Evolutionary conservation across 2,888 invertebrate species (phyloP).

Genomic region (Druceiella hillmani): DNA sequence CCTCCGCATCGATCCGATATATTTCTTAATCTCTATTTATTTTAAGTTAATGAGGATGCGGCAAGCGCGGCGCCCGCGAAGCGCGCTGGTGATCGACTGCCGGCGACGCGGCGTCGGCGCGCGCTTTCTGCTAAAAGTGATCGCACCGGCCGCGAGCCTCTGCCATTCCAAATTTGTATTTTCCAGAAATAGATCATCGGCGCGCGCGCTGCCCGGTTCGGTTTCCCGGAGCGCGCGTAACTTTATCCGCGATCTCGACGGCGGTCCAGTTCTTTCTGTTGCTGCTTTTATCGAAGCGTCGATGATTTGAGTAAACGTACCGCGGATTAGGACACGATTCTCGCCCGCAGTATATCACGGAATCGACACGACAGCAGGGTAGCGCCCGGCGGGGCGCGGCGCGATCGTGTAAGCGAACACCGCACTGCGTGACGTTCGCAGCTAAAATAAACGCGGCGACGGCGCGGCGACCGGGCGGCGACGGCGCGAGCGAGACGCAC

Average conservation of each 20-base stretch:
- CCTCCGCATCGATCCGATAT: too few relatives aligned
- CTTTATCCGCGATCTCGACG: constrained; percentile 38
- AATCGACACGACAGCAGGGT: too few relatives aligned
- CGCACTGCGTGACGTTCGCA: constrained; percentile 48
- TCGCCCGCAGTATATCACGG: too few relatives aligned
- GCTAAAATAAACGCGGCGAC: constrained; percentile 41
- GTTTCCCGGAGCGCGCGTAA: constrained; percentile 43
- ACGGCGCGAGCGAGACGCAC: not conserved
- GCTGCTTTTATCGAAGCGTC: too few relatives aligned
- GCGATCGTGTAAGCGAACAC: constrained; percentile 41
- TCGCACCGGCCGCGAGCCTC: constrained; percentile 50
- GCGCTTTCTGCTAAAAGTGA: constrained; percentile 51
- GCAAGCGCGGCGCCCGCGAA: constrained; percentile 23
- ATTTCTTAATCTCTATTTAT: too few relatives aligned
- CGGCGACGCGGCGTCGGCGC: constrained; percentile 46
- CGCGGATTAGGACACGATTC: too few relatives aligned
- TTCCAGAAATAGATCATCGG: constrained; percentile 65
- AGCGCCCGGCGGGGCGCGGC: constrained; percentile 1
- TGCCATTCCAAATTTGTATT: constrained; percentile 76
- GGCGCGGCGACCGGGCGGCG: not conserved
- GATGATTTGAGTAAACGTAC: too few relatives aligned
- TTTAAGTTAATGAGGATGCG: too few relatives aligned
- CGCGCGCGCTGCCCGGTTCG: constrained; percentile 51
- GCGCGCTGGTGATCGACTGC: constrained; percentile 24
- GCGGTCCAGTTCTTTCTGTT: too few relatives aligned